Conservation (phyloP, 1,140 invertebrate species). For the Cheumatopsyche charites region DNA sequence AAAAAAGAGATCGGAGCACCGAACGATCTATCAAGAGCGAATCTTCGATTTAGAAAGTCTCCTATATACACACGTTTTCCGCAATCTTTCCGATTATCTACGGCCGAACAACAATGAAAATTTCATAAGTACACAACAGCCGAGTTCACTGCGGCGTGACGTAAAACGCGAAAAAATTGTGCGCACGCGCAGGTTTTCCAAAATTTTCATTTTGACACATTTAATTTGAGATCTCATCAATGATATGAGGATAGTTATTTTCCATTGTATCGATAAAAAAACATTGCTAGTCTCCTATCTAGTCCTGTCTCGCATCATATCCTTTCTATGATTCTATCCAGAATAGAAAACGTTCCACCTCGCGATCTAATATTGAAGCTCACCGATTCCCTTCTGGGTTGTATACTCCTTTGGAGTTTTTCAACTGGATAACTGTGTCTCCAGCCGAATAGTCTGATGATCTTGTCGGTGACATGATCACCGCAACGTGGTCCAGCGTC, state of each 20-base stretch:
- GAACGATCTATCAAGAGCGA: background rate
- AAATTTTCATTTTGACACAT: background rate
- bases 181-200: background rate
- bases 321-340: too few relatives aligned
- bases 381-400: constrained; percentile 55
- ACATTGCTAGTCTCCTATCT: too few relatives aligned
- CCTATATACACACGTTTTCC: too few relatives aligned
- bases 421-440: constrained; percentile 77
- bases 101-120: too few relatives aligned
- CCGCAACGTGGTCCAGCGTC: constrained; percentile 56
- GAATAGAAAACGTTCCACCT: background rate
- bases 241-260: too few relatives aligned
- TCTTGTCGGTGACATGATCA: constrained; percentile 69
- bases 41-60: background rate
- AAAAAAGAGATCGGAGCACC: background rate
- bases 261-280: too few relatives aligned
- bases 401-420: constrained; percentile 70
- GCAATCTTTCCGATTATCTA: too few relatives aligned
- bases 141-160: background rate
- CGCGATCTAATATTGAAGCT: constrained; percentile 2
- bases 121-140: background rate
- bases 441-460: constrained; percentile 75
- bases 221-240: too few relatives aligned
- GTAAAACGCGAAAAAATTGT: too few relatives aligned
- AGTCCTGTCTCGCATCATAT: too few relatives aligned